These are phyloP conservation scores for Xestia sexstrigata DNA, from an alignment of 2,888 invertebrate genomes.

Conservation along the genomic window DNA sequence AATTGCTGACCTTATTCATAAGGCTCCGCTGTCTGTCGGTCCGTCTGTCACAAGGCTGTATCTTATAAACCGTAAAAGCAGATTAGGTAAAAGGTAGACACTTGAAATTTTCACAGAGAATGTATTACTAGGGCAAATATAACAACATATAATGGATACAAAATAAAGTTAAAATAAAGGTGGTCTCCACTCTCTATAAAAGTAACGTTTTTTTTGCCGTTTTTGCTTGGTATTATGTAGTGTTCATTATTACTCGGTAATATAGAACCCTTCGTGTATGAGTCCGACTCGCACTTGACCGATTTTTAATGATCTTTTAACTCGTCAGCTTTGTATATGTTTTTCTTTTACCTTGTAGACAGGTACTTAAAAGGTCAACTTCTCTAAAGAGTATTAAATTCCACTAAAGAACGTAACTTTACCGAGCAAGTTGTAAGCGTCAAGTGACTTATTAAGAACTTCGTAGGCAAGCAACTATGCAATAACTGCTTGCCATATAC, in stretches of 20 bases:
- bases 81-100: background rate
- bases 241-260: background rate
- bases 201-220: background rate
- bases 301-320: background rate
- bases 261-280: background rate
- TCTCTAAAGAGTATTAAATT: slow-evolving; percentile 12
- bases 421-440: slow-evolving; percentile 16
- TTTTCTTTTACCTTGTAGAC: background rate
- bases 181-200: background rate
- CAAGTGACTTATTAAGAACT: slow-evolving; percentile 40
- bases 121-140: background rate
- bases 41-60: background rate
- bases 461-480: slow-evolving; percentile 16
- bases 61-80: background rate
- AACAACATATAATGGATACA: background rate
- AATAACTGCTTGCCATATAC: background rate
- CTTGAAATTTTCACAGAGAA: background rate
- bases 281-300: background rate
- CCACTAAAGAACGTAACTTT: slow-evolving; percentile 18
- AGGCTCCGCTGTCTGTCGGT: background rate
- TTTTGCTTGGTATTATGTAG: background rate
- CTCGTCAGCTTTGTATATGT: background rate
- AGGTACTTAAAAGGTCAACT: slow-evolving; percentile 22
- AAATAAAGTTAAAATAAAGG: background rate
- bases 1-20: background rate